Base-by-base conservation (phyloP, 2,888 invertebrate genomes). In the Magallana nippona region DNA sequence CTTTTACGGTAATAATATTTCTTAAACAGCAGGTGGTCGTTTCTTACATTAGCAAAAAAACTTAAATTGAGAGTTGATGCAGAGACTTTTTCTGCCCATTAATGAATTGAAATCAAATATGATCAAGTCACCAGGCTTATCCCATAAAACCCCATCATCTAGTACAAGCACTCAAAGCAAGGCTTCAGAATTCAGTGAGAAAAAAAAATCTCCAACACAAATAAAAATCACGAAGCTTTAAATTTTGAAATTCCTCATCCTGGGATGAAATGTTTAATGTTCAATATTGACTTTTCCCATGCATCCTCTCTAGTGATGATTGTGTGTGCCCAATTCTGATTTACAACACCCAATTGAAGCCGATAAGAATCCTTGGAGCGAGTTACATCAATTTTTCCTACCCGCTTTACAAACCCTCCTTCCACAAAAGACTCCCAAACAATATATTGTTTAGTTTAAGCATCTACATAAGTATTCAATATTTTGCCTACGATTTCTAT, bases 401-500 rank as follows among this genome's bases (percentile, higher is more conserved):
- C 71, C 22, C 27, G 27, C 10, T 71, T 22, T 27, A 27, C 27
- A 71, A 71, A 71, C 71, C 15, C 11, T 71, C 32, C 27, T 27
- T 15, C 22, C 71, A 27, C 71, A 10, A 27, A 22, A 13, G 27
- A 71, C 27, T 71, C 27, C 27, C 27, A 71, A 71, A 71, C 71
- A 71, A 71, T 71, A 71, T 71, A 22, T 13, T 71, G 71, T 71
- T 71, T 71, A 71, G 71, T 27, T 71, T 27, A 71, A 71, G 71
- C 71, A 27, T 71, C 71, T 71, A 71, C 27, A 71, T 71, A 71
- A 71, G 71, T 71, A 71, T 27, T 71, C 71, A 71, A 71, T 71
- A 71, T 71, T 71, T 71, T 71, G 71, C 71, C 71, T 71, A 22
- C 71, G 71, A 71, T 71, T 71, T 71, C 71, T 32, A 71, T 71